Conservation (phyloP, 2,113 vertebrate species). For the Notothenia coriiceps region DNA sequence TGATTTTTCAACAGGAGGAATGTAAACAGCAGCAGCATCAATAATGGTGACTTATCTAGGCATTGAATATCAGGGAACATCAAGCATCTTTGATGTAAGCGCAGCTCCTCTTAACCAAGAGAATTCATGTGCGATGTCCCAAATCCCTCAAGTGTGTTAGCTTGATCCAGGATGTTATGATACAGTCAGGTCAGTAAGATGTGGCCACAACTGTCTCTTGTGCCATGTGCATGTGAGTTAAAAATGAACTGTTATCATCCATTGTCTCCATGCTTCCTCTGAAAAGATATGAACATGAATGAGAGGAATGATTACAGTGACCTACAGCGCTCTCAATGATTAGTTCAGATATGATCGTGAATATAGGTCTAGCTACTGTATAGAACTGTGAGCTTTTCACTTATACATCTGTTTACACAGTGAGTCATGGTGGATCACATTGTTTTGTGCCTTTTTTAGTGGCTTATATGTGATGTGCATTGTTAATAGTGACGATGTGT, state of each 20-base stretch:
- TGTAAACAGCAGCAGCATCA: too few relatives aligned
- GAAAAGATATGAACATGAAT: background rate
- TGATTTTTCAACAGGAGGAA: too few relatives aligned
- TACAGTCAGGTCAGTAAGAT: too few relatives aligned
- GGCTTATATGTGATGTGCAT: background rate
- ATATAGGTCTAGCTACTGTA: too few relatives aligned
- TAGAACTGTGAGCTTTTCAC: background rate
- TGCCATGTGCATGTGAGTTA: background rate
- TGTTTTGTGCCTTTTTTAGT: constrained; percentile 38
- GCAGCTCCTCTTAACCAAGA: too few relatives aligned
- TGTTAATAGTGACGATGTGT: constrained; percentile 29
- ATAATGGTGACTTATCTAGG: too few relatives aligned
- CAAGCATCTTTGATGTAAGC: too few relatives aligned
- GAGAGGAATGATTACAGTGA: background rate
- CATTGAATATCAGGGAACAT: too few relatives aligned
- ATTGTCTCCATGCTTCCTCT: background rate
- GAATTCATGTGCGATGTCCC: too few relatives aligned
- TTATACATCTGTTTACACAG: background rate
- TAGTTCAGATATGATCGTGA: constrained; percentile 13
- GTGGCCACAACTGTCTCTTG: background rate
- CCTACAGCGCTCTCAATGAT: background rate
- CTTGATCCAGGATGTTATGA: too few relatives aligned
- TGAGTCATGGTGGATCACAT: constrained; percentile 30
- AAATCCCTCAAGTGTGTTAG: too few relatives aligned
- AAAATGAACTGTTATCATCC: background rate